Conservation (phyloP, 1,140 invertebrate species). For the Fopius arisanus region DNA sequence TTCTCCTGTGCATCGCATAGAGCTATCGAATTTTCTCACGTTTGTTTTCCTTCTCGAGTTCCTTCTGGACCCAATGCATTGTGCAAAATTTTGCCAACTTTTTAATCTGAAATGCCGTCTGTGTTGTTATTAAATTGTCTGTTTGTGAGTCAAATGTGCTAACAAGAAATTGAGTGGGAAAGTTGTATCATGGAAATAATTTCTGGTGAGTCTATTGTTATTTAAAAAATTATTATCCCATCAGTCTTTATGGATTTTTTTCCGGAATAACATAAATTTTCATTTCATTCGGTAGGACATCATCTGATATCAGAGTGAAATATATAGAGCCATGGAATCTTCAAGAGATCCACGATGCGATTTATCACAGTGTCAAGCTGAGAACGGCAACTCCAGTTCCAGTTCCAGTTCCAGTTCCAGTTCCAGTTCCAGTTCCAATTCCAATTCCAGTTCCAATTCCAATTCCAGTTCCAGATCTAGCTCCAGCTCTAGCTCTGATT, state of each 20-base stretch:
- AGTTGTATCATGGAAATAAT: background rate
- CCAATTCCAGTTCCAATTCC: too few species aligned
- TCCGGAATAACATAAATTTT: background rate
- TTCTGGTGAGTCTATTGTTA: background rate
- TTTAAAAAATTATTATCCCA: too few species aligned
- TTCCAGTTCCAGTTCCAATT: too few species aligned
- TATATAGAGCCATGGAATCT: conserved; percentile 22
- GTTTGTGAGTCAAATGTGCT: background rate
- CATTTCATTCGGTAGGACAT: background rate
- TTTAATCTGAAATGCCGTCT: background rate
- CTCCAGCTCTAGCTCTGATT: too few species aligned
- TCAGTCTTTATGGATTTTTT: too few species aligned
- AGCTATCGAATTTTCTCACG: background rate
- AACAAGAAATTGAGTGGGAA: background rate
- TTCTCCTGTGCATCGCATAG: conserved; percentile 15
- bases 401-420: too few species aligned
- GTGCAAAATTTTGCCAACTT: background rate
- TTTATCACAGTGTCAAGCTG: conserved; percentile 24
- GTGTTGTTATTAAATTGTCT: background rate
- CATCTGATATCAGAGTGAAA: conserved; percentile 20
- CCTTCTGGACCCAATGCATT: too few species aligned
- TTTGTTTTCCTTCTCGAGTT: background rate
- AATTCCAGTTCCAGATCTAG: too few species aligned
- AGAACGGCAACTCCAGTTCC: background rate
- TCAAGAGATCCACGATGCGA: conserved; percentile 19